Percentiles rank a stretch among this genome's conserved stretches.
Conservation (phyloP, 2,113 vertebrate species). For the Hucho hucho region DNA sequence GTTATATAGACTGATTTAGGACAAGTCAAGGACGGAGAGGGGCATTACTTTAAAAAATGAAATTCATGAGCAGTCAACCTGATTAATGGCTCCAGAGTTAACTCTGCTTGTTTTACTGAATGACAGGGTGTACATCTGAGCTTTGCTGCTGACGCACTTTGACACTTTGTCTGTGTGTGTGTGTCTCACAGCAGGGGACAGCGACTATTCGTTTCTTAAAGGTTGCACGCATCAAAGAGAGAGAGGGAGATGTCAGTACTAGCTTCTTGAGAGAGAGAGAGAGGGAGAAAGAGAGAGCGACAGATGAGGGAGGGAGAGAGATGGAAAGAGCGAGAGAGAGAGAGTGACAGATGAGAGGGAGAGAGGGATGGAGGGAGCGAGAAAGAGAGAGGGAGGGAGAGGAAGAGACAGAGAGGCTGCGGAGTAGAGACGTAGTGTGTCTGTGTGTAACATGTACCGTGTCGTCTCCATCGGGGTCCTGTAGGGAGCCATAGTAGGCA, state of each 20-base stretch:
- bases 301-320: too few relatives aligned
- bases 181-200: constrained; percentile 43
- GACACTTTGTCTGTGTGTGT: constrained; percentile 48
- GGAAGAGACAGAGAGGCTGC: background rate
- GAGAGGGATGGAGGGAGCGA: background rate
- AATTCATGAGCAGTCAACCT: too few relatives aligned
- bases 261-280: background rate
- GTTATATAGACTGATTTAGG: too few relatives aligned
- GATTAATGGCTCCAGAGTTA: too few relatives aligned
- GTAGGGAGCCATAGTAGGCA: constrained; percentile 82
- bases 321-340: background rate
- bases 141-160: constrained; percentile 28
- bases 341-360: background rate
- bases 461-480: constrained; percentile 81
- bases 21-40: too few relatives aligned
- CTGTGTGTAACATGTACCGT: constrained; percentile 63
- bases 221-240: constrained; percentile 58
- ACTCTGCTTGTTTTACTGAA: background rate
- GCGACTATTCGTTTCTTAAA: constrained; percentile 53
- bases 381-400: too few relatives aligned
- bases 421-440: background rate
- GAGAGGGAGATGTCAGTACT: constrained; percentile 22
- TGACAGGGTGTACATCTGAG: constrained; percentile 11
- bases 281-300: background rate
- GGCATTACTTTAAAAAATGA: too few relatives aligned